Conservation (phyloP, 2,113 vertebrate species). For the Aptenodytes forsteri region DNA sequence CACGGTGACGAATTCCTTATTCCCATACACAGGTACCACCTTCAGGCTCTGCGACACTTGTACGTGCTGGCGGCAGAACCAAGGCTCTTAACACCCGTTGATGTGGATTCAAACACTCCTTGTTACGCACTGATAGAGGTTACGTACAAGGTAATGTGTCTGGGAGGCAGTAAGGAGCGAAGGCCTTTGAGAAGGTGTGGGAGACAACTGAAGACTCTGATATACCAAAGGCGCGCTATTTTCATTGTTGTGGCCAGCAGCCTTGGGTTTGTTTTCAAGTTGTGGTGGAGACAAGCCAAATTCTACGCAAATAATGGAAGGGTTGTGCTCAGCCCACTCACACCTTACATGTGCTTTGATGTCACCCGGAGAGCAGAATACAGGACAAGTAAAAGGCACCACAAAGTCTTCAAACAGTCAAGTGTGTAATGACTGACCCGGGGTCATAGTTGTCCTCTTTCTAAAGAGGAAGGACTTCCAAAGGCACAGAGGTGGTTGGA, state of each 20-base stretch:
- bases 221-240: not conserved
- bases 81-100: slow-evolving; percentile 91
- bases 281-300: not conserved
- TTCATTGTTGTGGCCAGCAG: not conserved
- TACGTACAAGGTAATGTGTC: slow-evolving; percentile 86
- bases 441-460: not conserved
- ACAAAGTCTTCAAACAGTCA: not conserved
- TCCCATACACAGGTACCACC: slow-evolving; percentile 85
- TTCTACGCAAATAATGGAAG: not conserved
- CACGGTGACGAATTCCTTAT: not conserved
- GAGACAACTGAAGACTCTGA: not conserved
- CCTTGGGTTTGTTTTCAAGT: not conserved
- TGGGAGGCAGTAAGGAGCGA: not conserved
- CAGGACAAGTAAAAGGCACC: not conserved
- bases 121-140: slow-evolving; percentile 95
- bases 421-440: not conserved
- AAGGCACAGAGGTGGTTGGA: not conserved
- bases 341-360: not conserved
- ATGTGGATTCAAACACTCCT: slow-evolving; percentile 91
- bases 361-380: not conserved
- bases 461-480: not conserved
- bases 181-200: not conserved
- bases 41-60: slow-evolving; percentile 93
- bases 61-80: slow-evolving; percentile 93
- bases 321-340: not conserved